These are phyloP conservation scores for Tetranychus urticae DNA, from an alignment of 1,140 invertebrate genomes.

Conservation along the genomic window DNA sequence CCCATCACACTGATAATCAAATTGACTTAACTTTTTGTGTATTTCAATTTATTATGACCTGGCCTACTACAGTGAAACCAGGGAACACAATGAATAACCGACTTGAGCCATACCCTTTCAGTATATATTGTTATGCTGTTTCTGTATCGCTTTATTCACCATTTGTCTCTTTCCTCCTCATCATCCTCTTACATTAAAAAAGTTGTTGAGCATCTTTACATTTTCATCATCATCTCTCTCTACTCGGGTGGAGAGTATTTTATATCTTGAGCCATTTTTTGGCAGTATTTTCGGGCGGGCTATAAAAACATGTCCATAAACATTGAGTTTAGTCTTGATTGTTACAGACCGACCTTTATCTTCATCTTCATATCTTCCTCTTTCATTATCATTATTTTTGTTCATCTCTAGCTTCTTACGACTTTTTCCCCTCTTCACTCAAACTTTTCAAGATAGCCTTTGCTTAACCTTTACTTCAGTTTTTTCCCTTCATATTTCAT, in stretches of 20 bases:
- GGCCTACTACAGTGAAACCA: no score
- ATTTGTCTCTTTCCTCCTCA: background rate
- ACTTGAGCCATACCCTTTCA: no score
- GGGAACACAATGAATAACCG: no score
- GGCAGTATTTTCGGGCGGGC: background rate
- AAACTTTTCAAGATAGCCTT: background rate
- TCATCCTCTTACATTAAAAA: background rate
- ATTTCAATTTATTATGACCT: no score
- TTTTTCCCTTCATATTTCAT: background rate
- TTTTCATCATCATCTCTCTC: background rate
- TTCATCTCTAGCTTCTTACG: background rate
- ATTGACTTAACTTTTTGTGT: no score
- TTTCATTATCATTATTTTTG: background rate
- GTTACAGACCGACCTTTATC: background rate
- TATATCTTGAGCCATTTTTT: background rate
- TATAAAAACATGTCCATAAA: background rate
- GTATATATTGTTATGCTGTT: no score
- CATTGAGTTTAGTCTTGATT: background rate
- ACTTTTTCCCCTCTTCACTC: background rate
- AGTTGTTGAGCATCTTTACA: background rate
- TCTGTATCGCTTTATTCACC: background rate
- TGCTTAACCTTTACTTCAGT: background rate
- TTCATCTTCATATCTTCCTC: background rate
- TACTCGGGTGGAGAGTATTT: background rate
- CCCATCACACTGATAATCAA: no score